A percentile compares a stretch with the other conserved stretches of the same genome.
Conservation (phyloP, 2,113 vertebrate species). For the Corydoras sp. region DNA sequence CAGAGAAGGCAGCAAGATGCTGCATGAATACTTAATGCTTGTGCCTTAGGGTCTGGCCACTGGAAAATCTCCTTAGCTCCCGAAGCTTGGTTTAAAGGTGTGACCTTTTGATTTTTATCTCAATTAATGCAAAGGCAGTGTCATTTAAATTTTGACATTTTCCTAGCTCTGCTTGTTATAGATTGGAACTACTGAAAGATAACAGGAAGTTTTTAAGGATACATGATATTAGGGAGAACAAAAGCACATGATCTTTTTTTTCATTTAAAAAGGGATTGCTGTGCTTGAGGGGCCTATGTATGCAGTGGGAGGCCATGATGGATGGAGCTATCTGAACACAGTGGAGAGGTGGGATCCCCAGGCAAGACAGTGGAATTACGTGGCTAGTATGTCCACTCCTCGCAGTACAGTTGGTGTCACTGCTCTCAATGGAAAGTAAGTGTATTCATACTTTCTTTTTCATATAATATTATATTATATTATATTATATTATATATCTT, state of each 20-base stretch:
- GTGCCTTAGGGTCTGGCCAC: slow-evolving; percentile 6
- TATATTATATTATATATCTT: too few species aligned
- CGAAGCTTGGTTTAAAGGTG: slow-evolving; percentile 15
- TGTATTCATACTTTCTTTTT: neutral
- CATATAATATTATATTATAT: too few species aligned
- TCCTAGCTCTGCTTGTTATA: slow-evolving; percentile 2
- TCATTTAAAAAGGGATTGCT: slow-evolving; percentile 74
- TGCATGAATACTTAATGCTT: slow-evolving; percentile 45
- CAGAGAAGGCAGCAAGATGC: slow-evolving; percentile 33
- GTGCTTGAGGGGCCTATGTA: slow-evolving; percentile 99
- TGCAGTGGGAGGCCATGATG: slow-evolving; percentile 93
- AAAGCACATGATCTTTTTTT: slow-evolving; percentile 4
- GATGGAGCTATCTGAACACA: slow-evolving; percentile 96
- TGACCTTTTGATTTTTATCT: slow-evolving; percentile 23
- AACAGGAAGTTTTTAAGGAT: slow-evolving; percentile 2
- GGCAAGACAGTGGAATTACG: slow-evolving; percentile 94
- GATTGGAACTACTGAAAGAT: slow-evolving; percentile 9
- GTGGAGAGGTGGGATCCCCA: slow-evolving; percentile 97
- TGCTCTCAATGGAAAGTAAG: slow-evolving; percentile 92
- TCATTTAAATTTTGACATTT: slow-evolving; percentile 33
- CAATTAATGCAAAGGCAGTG: slow-evolving; percentile 21
- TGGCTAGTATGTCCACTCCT: slow-evolving; percentile 94
- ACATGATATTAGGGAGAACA: slow-evolving; percentile 10
- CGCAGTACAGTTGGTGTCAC: slow-evolving; percentile 92
- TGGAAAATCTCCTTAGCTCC: slow-evolving; percentile 22